phyloP scores from a whole-genome alignment of 2,888 invertebrate genomes.

The Drosophila percnosoma region DNA sequence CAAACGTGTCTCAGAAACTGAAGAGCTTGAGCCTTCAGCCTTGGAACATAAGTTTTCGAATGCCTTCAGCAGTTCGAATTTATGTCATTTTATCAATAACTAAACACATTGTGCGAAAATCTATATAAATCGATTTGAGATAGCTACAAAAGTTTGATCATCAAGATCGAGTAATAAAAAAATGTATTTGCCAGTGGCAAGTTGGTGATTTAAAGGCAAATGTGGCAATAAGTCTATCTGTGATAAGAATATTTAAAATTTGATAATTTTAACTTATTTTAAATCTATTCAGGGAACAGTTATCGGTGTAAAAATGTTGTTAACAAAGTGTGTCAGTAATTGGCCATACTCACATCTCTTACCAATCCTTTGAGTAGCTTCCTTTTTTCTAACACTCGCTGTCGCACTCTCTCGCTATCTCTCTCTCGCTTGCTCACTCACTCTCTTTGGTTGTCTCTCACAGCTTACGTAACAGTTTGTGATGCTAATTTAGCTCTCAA shows the following conservation, averaged over 20 bases:
- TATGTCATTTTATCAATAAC: background rate
- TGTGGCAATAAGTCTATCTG: background rate
- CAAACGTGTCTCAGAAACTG: background rate
- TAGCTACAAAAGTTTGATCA: background rate
- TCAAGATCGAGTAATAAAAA: background rate
- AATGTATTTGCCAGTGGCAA: background rate
- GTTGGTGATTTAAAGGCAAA: background rate
- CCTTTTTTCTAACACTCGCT: background rate
- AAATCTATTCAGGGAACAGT: no score
- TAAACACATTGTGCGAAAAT: rapidly evolving
- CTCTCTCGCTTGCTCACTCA: conserved; percentile 1
- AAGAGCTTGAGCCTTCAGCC: no score
- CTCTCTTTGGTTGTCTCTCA: background rate
- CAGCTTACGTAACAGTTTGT: conserved; percentile 41
- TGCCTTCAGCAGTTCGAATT: background rate
- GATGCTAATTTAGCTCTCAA: conserved; percentile 21
- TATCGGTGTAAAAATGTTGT: background rate
- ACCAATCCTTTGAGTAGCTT: conserved; percentile 38
- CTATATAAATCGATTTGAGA: background rate
- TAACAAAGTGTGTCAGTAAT: background rate
- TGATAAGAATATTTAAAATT: background rate
- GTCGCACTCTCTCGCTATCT: background rate
- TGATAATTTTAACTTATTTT: background rate
- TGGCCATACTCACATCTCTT: conserved; percentile 15
- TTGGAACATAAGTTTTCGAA: no score